Base-by-base conservation (phyloP, 2,113 vertebrate genomes). In the Pterophyllum scalare region DNA sequence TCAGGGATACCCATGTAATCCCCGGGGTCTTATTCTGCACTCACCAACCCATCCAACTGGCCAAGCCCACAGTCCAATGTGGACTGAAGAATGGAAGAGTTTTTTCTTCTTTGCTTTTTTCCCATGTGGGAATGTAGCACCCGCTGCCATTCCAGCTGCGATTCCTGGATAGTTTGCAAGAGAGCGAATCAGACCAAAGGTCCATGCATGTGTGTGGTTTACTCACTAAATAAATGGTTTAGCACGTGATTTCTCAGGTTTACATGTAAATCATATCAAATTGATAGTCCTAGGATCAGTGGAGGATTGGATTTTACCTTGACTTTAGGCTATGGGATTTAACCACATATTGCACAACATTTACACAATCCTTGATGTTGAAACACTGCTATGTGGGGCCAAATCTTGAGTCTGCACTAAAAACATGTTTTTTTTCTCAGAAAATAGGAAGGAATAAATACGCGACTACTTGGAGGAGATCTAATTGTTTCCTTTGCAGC, bases 401-500 rank as follows among this genome's bases (percentile, higher is more conserved):
- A 5, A 75, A 64, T 61, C 52, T 26, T n/a, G 38, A 2, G 7
- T 54, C 46, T 76, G 28, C 11, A 14, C 61, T 86, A 38, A 28
- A 75, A 87, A 88, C 56, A 46, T 17, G 56, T 58, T 67, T 67
- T 67, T 67, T 75, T 87, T 82, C 75, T 80, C n/a, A 84, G 54
- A 88, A 80, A 87, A 49, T 60, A 20, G 35, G 33, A 28, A 62
- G 13, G 56, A 79, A 67, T 77, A 80, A 74, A 85, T 64, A 80
- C 58, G 54, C 87, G 59, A 72, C 20, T 52, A 77, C 43, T 84
- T 75, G 26, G 75, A 81, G 75, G 58, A 64, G 17, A 65, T 85
- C 56, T 90, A 80, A 92, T 88, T 84, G 79, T 91, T 92, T 93
- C 87, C 88, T 88, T 64, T 82, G 38, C 75, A 75, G 49, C 38